These are phyloP conservation scores for Galaxias olidus DNA, from an alignment of 2,797 vertebrate genomes.

Conservation along the genomic window DNA sequence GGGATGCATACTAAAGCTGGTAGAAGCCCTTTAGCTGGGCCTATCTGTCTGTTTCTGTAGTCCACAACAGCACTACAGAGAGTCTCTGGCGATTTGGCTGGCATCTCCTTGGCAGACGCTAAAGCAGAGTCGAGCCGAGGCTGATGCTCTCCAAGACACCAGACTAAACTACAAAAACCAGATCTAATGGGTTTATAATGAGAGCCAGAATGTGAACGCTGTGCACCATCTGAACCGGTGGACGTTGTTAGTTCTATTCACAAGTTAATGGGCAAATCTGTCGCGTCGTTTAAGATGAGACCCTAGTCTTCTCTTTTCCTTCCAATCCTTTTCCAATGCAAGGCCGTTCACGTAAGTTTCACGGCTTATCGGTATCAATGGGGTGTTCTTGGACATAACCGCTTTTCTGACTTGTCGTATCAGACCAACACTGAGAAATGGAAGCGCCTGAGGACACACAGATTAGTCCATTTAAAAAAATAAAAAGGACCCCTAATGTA, in stretches of 20 bases:
- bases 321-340: no score
- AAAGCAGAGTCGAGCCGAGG: constrained; percentile 9
- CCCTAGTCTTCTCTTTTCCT: no score
- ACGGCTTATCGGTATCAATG: background rate
- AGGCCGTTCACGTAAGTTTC: no score
- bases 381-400: constrained; percentile 8
- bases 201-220: constrained; percentile 1
- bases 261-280: background rate
- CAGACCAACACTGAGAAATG: constrained; percentile 21
- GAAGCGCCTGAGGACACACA: constrained; percentile 27
- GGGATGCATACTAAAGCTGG: background rate
- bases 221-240: background rate
- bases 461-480: constrained; percentile 17
- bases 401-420: constrained; percentile 22
- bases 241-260: background rate
- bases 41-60: constrained; percentile 5
- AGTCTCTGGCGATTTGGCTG: constrained; percentile 8
- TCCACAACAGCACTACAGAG: constrained; percentile 3
- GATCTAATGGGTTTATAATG: background rate
- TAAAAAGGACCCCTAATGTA: no score
- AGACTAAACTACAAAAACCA: background rate
- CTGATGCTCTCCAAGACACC: constrained; percentile 3
- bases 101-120: background rate
- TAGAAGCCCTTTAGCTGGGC: background rate
- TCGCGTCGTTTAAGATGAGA: no score